phyloP scores from a whole-genome alignment of 2,888 invertebrate species.

The Aspidiotus rigidus region DNA sequence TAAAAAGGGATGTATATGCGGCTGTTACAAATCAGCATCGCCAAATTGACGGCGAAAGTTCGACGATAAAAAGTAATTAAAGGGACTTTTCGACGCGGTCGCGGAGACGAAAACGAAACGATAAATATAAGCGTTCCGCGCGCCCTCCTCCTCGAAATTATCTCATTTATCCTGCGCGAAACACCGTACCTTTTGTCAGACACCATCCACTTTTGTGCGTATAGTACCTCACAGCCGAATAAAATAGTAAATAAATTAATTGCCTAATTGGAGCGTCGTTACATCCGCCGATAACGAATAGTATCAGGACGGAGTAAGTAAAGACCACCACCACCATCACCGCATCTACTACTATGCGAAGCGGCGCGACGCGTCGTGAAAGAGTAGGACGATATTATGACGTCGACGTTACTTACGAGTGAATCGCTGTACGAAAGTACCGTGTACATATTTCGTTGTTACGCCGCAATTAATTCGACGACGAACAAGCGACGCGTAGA shows the following conservation, averaged over 20 bases:
- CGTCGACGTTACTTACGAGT: neutral
- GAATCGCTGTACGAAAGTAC: neutral
- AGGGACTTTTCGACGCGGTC: conserved; percentile 18
- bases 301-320: conserved; percentile 5
- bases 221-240: conserved; percentile 14
- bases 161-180: no score
- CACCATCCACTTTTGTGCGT: conserved; percentile 7
- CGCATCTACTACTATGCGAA: neutral
- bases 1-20: no score
- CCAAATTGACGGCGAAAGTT: conserved; percentile 26
- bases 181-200: no score
- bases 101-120: conserved; percentile 28
- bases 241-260: conserved; percentile 31
- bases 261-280: conserved; percentile 31
- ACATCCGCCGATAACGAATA: conserved; percentile 27
- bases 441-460: no score
- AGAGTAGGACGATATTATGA: no score
- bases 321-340: neutral
- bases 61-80: conserved; percentile 27
- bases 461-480: conserved; percentile 4
- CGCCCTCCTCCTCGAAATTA: neutral
- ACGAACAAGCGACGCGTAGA: neutral
- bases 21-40: conserved; percentile 24
- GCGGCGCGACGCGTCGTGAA: neutral
- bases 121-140: conserved; percentile 22